Evolutionary conservation across 2,888 invertebrate species (phyloP), one percentile per base, ranked within the genome.

Genomic region (Eupeodes luniger): DNA sequence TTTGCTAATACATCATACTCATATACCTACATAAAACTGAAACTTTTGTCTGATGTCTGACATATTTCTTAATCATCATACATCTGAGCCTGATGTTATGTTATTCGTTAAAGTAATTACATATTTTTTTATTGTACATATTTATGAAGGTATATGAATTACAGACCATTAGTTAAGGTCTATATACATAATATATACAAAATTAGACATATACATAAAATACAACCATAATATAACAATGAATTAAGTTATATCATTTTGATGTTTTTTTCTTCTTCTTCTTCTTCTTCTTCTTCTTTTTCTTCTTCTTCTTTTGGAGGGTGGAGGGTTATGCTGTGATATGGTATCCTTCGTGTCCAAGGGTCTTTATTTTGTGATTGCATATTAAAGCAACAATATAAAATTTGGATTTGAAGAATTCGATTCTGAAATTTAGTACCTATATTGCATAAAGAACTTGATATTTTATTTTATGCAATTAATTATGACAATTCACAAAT

Each of bases 61-160:
- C 11, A 49, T 34, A 49, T 49, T 49, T 66, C 27, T 49, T 64
- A 5, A 64, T 19, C 49, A 40, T 40, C 27, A 70, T n/a, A 27
- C 47, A 70, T 64, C 76, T n/a, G 19, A 70, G n/a, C 16, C 62
- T 53, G 81, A 67, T 81, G 76, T 34, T 47, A 14, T 55, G 55
- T 44, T 69, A 34, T 27, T 66, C 64, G 64, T 55, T 47, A 64
- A 82, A 62, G 69, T 70, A 64, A 82, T 57, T 27, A 57, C 57
- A 57, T 27, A 19, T 57, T 57, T 27, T 27, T 5, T 82, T 40
- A 40, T 40, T 40, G 40, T 40, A 40, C 40, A 40, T 64, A 27
- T 27, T 27, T 27, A 27, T 27, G 27, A 27, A 27, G 27, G 27
- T 27, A 64, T 64, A 16, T 19, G 47, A 47, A 11, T 64, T 64